Evolutionary conservation across 92 coral and sea anemone genomes (phyloP).

Genomic region (Meandrina meandrites): DNA sequence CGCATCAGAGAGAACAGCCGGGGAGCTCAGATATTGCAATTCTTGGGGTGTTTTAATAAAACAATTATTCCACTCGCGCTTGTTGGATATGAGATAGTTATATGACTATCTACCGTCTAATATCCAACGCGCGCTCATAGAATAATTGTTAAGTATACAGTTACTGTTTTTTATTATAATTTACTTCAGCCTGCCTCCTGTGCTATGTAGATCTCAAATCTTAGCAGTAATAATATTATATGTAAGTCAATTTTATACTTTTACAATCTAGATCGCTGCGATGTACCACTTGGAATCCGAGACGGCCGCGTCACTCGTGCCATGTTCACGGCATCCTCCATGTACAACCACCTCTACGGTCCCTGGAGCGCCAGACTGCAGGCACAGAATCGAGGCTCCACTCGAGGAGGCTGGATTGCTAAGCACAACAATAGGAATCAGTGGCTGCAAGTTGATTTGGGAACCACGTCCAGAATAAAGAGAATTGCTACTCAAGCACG

Average conservation of each 20-base stretch:
- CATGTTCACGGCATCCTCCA: slow-evolving; percentile 54
- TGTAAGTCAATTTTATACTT: not conserved
- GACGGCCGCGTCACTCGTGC: slow-evolving; percentile 67
- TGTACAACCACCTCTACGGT: slow-evolving; percentile 57
- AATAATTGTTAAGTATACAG: not conserved
- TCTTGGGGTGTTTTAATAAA: too few species aligned
- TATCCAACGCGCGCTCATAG: too few species aligned
- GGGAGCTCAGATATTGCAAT: too few species aligned
- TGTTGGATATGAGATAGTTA: too few species aligned
- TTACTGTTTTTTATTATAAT: not conserved
- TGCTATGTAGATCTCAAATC: too few species aligned
- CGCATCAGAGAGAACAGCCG: too few species aligned
- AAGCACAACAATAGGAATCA: slow-evolving; percentile 40
- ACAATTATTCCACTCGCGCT: too few species aligned
- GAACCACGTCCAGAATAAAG: slow-evolving; percentile 55
- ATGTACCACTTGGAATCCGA: slow-evolving; percentile 60
- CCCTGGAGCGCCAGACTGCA: slow-evolving; percentile 75
- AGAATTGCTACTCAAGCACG: slow-evolving; percentile 70
- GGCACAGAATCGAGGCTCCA: slow-evolving; percentile 44
- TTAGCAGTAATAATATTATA: too few species aligned
- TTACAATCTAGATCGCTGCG: slow-evolving; percentile 54
- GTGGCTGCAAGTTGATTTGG: slow-evolving; percentile 72
- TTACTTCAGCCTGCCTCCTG: not conserved
- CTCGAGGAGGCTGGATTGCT: slow-evolving; percentile 66
- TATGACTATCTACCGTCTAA: too few species aligned